Base-by-base conservation (phyloP, 1,140 invertebrate genomes). In the Myzus persicae region DNA sequence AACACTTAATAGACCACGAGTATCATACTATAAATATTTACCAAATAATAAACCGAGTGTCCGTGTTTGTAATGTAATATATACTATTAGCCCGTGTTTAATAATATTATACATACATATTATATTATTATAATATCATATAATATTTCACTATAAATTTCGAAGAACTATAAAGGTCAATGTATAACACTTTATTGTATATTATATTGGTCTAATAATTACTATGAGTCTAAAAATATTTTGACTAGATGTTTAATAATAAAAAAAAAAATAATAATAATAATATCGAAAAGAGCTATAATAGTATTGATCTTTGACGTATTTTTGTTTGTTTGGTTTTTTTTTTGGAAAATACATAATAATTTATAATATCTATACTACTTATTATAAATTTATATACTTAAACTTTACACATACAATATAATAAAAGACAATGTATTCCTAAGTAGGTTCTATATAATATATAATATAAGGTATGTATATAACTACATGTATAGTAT, bases 401-500 rank as follows among this genome's bases (percentile, higher is more conserved):
- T n/a, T 67, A 67, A 67, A n/a, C 59, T 14, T n/a, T 76, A 76
- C 31, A 76, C 59, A 18, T 76, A 76, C 59, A n/a, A 76, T 76
- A 51, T 51, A 51, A 51, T 51, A 22, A 51, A 51, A 51, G 20
- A 76, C 31, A 18, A 76, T 59, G 18, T 20, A 76, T 18, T 76
- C 11, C 59, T 76, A 76, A 76, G 31, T n/a, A n/a, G 14, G 59
- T 76, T 76, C 59, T 76, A 76, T 76, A n/a, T 76, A 76, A 76
- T 76, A 76, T 76, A n/a, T 76, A 67, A n/a, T 67, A 76, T 76
- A n/a, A n/a, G n/a, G n/a, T n/a, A n/a, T 76, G 14, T 76, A 76
- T 76, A 76, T n/a, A 76, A 76, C 59, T 76, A 76, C 59, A n/a
- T 76, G n/a, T n/a, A 76, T n/a, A n/a, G 31, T 76, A 76, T n/a